A percentile compares a stretch with the other conserved stretches of the same genome.
Conservation (phyloP, 2,113 vertebrate species). For the Elgaria multicarinata region DNA sequence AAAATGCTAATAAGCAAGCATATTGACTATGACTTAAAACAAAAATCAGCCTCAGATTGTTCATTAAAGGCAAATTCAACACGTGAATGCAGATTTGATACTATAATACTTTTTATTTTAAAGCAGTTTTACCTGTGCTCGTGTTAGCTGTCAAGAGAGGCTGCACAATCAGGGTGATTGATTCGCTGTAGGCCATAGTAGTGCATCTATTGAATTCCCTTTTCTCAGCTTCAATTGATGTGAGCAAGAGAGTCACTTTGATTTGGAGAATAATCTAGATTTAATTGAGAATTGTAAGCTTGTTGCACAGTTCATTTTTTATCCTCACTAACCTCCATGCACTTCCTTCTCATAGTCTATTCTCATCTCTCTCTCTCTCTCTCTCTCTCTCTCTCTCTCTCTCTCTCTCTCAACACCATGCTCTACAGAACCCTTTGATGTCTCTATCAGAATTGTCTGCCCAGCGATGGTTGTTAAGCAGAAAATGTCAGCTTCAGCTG, state of each 20-base stretch:
- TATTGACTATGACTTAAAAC: not conserved
- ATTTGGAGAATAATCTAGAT: conserved; percentile 40
- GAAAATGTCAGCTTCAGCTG: not conserved
- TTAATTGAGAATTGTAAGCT: conserved; percentile 33
- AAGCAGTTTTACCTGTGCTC: conserved; percentile 12
- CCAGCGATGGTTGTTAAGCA: not conserved
- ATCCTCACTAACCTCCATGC: not conserved
- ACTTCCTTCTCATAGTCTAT: not conserved
- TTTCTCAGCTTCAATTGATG: conserved; percentile 15
- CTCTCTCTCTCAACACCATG: fast-evolving
- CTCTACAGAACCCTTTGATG: conserved; percentile 19
- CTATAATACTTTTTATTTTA: no score
- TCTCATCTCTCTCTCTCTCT: not conserved
- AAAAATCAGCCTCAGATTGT: not conserved
- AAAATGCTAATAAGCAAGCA: fast-evolving
- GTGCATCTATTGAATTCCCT: conserved; percentile 19
- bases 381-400: not conserved
- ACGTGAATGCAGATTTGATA: conserved; percentile 4
- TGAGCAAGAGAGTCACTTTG: conserved; percentile 14
- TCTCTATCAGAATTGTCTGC: not conserved
- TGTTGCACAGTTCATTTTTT: conserved; percentile 17
- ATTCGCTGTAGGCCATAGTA: conserved; percentile 24
- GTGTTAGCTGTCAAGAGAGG: not conserved
- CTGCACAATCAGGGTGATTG: not conserved
- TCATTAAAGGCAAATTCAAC: not conserved